Base-by-base conservation (phyloP, 2,888 invertebrate species). In the Tryphoninae sp. region DNA sequence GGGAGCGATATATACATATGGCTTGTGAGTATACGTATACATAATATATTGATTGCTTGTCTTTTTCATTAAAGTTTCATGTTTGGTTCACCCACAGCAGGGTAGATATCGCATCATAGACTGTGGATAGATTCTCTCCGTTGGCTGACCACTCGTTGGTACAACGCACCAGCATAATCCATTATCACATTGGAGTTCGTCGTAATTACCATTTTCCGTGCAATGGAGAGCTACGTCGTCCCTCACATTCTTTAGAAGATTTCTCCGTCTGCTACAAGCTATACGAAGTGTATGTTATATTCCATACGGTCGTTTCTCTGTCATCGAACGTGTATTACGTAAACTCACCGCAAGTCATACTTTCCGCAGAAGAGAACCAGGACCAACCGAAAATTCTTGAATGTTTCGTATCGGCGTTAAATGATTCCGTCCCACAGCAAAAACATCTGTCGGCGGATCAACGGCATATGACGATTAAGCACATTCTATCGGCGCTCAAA, bases 81-180 rank as follows among this genome's bases (percentile, higher is more conserved):
- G 13, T 45, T 26, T 26, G 26, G 26, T 26, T 33, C 33, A 22
- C 94, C 92, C 93, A 95, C 95, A 95, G 87, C 96, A 96, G 2
- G 95, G 94, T 67, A 96, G 91, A 82, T 91, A 91, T 68, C 87
- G 91, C 93, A 95, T 94, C 88, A 95, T 93, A 3, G 89, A 91
- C 86, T 94, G 93, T 0, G 94, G 94, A 58, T 93, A 90, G 11
- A 93, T 92, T 53, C 89, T 91, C 45, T 89, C 87, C 1, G 91
- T 91, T 1, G 95, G 93, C 84, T 94, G 93, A 19, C 96, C 96
- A 69, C 94, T 95, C 88, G 89, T 92, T 0, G 93, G 92, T 49
- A 95, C 93, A 1, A 93, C 95, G 89, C 96, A 96, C 95, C 95
- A 96, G 88, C 96, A 96, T 83, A 95, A 88, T 1, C 94, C 95